Percentiles rank a stretch among this genome's conserved stretches.
Evolutionary conservation across 2,113 vertebrate species (phyloP).

Genomic region (Sebastes schlegelii): DNA sequence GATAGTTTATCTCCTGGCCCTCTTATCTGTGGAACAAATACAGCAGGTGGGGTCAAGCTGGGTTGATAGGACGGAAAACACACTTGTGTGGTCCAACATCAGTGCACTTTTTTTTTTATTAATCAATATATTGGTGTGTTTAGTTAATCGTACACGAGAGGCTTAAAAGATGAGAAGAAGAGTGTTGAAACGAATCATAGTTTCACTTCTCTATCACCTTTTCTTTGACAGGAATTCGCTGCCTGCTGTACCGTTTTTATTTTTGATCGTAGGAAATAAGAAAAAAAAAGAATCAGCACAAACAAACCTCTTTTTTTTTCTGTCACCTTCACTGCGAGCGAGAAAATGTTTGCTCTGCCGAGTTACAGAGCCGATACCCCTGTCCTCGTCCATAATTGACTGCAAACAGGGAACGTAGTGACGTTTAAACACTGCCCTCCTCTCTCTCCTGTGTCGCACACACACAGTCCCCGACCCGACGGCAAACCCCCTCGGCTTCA

Average conservation of each 20-base stretch:
- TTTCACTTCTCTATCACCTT: conserved; percentile 64
- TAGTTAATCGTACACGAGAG: conserved; percentile 38
- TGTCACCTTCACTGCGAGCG: conserved; percentile 65
- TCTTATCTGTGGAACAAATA: conserved; percentile 75
- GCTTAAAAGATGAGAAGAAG: conserved; percentile 15
- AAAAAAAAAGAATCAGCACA: conserved; percentile 40
- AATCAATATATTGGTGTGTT: conserved; percentile 3
- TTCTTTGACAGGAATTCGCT: conserved; percentile 54
- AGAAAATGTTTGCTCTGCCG: conserved; percentile 80
- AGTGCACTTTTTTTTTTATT: conserved; percentile 21
- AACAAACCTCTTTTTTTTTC: conserved; percentile 63
- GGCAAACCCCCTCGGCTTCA: conserved; percentile 61
- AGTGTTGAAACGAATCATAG: not conserved
- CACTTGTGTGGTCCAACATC: conserved; percentile 54
- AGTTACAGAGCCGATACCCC: conserved; percentile 75
- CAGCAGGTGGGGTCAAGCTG: conserved; percentile 58
- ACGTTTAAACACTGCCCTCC: conserved; percentile 78
- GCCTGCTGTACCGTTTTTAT: conserved; percentile 13
- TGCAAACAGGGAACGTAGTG: conserved; percentile 83
- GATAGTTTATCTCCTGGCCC: conserved; percentile 73
- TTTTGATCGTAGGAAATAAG: conserved; percentile 40
- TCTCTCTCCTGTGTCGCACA: conserved; percentile 60
- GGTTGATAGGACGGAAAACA: conserved; percentile 36
- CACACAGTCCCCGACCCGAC: conserved; percentile 21
- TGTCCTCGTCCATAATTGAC: conserved; percentile 85